phyloP scores from a whole-genome alignment of 2,888 invertebrate genomes.

The Philereme vetulata region DNA sequence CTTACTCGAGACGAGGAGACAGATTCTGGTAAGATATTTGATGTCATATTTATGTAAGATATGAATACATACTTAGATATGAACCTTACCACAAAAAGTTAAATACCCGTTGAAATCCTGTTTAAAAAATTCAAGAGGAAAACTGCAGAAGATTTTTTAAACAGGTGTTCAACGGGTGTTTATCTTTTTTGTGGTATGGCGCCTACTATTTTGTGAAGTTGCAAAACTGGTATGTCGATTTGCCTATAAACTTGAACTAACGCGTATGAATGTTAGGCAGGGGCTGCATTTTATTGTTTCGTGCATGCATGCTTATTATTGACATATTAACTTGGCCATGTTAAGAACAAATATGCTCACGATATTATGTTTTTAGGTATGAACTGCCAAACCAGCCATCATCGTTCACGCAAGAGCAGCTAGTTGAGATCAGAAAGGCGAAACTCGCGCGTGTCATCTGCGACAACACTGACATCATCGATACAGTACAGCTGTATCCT shows the following conservation, averaged over 20 bases:
- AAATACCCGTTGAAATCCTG: not conserved
- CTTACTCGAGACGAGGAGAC: slow-evolving; percentile 94
- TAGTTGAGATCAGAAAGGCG: slow-evolving; percentile 91
- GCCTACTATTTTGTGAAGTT: too few species aligned
- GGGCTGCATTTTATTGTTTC: too few species aligned
- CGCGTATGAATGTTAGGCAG: too few species aligned
- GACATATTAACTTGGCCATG: too few species aligned
- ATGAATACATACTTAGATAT: not conserved
- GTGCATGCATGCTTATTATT: too few species aligned
- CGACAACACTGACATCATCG: slow-evolving; percentile 96
- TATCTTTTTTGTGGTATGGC: too few species aligned
- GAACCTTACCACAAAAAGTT: not conserved
- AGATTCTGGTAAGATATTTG: slow-evolving; percentile 89
- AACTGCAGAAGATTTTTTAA: too few species aligned
- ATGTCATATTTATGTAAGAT: not conserved
- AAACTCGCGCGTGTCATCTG: slow-evolving; percentile 93
- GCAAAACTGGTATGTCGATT: too few species aligned
- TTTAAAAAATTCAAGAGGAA: too few species aligned
- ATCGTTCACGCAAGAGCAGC: slow-evolving; percentile 93
- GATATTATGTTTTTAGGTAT: slow-evolving; percentile 81
- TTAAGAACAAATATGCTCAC: not conserved
- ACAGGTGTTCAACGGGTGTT: too few species aligned
- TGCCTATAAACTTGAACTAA: too few species aligned
- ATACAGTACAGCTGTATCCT: slow-evolving; percentile 95
- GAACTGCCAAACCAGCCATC: slow-evolving; percentile 96